Conservation (phyloP, 1,140 invertebrate genomes). For the Drosophila biarmipes region DNA sequence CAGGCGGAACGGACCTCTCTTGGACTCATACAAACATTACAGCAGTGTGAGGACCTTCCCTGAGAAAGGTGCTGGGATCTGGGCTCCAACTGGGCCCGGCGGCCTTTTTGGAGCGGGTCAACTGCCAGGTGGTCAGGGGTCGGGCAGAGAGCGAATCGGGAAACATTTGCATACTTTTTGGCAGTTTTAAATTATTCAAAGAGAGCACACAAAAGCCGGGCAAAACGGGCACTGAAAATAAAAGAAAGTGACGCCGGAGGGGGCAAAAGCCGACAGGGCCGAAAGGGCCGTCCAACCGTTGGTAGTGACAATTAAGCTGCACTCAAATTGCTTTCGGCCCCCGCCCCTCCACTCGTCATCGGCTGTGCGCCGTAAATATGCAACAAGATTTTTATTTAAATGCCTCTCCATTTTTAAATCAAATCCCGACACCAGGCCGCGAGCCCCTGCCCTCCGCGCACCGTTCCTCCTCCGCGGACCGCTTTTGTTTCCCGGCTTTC, state of each 20-base stretch:
- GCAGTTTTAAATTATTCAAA: conserved; percentile 76
- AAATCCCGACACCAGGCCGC: conserved; percentile 67
- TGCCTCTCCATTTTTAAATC: conserved; percentile 83
- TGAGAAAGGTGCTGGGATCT: background rate
- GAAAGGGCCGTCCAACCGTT: conserved; percentile 3
- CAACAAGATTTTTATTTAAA: conserved; percentile 83
- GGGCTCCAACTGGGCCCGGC: no score
- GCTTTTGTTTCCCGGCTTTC: conserved; percentile 22
- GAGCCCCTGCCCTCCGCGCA: conserved; percentile 7
- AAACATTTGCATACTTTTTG: conserved; percentile 79
- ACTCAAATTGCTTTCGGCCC: conserved; percentile 71
- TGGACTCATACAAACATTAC: no score
- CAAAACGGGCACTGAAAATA: conserved; percentile 31
- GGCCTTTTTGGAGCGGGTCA: background rate
- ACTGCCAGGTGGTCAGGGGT: conserved; percentile 4
- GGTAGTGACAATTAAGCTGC: conserved; percentile 76
- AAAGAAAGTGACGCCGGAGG: background rate
- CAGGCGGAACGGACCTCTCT: background rate
- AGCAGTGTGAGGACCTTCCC: no score
- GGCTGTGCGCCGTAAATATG: conserved; percentile 65
- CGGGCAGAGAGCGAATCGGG: conserved; percentile 3
- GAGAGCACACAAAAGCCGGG: conserved; percentile 63
- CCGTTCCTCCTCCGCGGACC: background rate
- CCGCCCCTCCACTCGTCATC: conserved; percentile 4
- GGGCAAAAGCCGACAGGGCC: conserved; percentile 11